Evolutionary conservation across 2,888 invertebrate genomes (phyloP), one percentile per base, ranked within the genome.

Genomic region (Leucoma salicis): DNA sequence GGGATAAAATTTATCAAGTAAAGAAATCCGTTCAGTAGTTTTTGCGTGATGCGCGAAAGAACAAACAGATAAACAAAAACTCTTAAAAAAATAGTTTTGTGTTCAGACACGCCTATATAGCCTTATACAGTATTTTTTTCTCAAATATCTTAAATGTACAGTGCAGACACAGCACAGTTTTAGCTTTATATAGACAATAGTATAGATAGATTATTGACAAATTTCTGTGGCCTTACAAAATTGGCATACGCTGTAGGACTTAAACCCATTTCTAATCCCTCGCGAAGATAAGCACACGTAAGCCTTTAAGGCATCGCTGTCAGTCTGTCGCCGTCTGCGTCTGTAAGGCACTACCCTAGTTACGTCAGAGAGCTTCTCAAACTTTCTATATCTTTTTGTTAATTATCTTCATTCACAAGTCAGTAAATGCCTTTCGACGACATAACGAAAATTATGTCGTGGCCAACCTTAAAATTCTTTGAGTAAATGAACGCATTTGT

Each of bases 361-460:
- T 45, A 40, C 39, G 38, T 41, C 44, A 45, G 31, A 50, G 15
- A 52, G 33, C 37, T 44, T 51, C 5, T 15, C 54, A 35, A 53
- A 54, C 67, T 63, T 66, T 70, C 64, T 52, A 52, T 47, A 33
- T 14, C 45, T 57, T 62, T 53, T 45, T 46, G 41, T 49, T 54
- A 58, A 65, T 64, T 58, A 66, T 50, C 56, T 53, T 56, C 39
- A 55, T 70, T 66, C 57, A 63, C 64, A 66, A 49, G 36, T 59
- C 43, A 42, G 32, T 42, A 36, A 39, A 36, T 39, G 48, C 35
- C 46, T 57, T 57, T 48, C 51, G 21, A 46, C 45, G 42, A 44
- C 14, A 31, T 36, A 27, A 51, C 39, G 21, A 43, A 53, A 54
- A 58, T 53, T 50, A 42, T 48, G 49, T 54, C 45, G 54, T 42